Base-by-base conservation (phyloP, 2,888 invertebrate species). In the Toxonevra muliebris region DNA sequence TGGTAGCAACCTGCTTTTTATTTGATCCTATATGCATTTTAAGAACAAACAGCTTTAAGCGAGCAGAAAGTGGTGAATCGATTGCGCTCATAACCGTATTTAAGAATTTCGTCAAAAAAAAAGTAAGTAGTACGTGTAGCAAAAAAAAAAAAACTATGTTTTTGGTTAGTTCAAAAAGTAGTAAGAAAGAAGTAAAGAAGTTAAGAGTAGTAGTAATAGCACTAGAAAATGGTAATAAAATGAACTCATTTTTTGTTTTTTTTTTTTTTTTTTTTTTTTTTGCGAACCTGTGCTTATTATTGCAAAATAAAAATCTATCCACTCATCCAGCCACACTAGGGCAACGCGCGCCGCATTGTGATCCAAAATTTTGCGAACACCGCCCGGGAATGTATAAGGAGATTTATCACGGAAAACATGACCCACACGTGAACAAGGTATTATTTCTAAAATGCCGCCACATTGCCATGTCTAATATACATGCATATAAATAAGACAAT, bases 321-420 rank as follows among this genome's bases (percentile, higher is more conserved):
- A 98, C 87, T 98, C 97, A 90, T 98, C 99, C 93, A 99, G 94
- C 99, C 99, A 99, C 82, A 99, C 99, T 87, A 97, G 96, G 80
- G 98, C 98, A 80, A 98, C 97, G 81, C 99, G 91, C 80, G 97
- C 96, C 78, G 98, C 96, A 88, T 99, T 99, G 88, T 97, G 96
- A 80, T 98, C 92, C 81, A 98, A 97, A 83, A 98, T 93, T 87
- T 94, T 94, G 86, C 95, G 94, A 77, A 96, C 96, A 75, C 98
- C 99, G 79, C 99, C 99, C 69, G 99, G 99, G 92, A 99, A 98
- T 75, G 96, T 94, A 88, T 99, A 99, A 61, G 99, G 99, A 73
- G 97, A 96, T 87, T 96, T 95, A 90, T 97, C 97, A 79, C 97
- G 91, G 89, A 97, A 98, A 83, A 97, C 97, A 89, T 98, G 97